Conservation (phyloP, 2,888 invertebrate species). For the Drosophila hamatofila region DNA sequence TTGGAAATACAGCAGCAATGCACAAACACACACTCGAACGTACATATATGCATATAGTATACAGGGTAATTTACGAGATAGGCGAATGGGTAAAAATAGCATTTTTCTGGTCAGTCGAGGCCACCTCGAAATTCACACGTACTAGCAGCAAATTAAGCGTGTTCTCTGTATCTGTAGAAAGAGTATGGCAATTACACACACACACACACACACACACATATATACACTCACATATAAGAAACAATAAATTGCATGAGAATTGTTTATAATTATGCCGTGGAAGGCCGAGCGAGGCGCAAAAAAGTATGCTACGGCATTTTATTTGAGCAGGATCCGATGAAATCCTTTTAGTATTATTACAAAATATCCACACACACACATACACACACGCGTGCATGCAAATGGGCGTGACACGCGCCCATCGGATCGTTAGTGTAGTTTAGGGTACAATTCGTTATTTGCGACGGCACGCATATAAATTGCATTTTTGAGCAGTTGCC, state of each 20-base stretch:
- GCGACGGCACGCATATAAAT: slow-evolving; percentile 72
- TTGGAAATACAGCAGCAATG: slow-evolving; percentile 61
- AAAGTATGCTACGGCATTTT: slow-evolving; percentile 39
- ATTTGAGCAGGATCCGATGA: slow-evolving; percentile 26
- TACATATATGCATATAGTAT: slow-evolving; percentile 9
- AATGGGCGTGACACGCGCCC: slow-evolving; percentile 44
- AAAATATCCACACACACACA: slow-evolving; percentile 59
- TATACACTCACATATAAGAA: slow-evolving; percentile 2
- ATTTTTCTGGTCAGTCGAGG: slow-evolving; percentile 74
- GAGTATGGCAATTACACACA: slow-evolving; percentile 12
- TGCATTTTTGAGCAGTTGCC: slow-evolving; percentile 75
- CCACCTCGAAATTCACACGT: slow-evolving; percentile 79
- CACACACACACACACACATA: slow-evolving; percentile 19
- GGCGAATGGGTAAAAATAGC: slow-evolving; percentile 67
- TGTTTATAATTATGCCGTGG: slow-evolving; percentile 59
- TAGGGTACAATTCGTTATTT: slow-evolving; percentile 77
- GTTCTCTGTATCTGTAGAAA: slow-evolving; percentile 1
- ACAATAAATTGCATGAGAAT: slow-evolving; percentile 64
- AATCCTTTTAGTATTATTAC: slow-evolving; percentile 78
- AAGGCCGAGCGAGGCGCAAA: neutral
- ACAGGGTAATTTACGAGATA: slow-evolving; percentile 69
- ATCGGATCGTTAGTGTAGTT: slow-evolving; percentile 69
- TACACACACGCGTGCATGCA: slow-evolving; percentile 30
- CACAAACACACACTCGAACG: slow-evolving; percentile 15
- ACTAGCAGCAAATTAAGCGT: slow-evolving; percentile 57